Evolutionary conservation across 2,888 invertebrate species (phyloP).

Genomic region (Epistrophella euchroma): DNA sequence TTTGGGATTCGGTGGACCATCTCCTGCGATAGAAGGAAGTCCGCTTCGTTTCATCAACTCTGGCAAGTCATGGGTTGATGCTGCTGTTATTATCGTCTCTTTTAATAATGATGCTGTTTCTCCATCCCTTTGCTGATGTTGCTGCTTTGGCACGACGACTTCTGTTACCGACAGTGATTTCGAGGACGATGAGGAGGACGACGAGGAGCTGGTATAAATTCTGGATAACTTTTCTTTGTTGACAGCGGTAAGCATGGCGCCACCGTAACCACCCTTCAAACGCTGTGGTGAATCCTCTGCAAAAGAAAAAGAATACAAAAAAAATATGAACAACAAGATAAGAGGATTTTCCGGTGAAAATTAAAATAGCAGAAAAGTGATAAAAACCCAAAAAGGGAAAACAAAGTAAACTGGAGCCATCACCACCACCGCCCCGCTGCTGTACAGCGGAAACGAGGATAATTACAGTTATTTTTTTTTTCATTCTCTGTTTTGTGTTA

Average conservation of each 20-base stretch:
- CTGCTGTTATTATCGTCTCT: conserved; percentile 69
- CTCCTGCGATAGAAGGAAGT: conserved; percentile 52
- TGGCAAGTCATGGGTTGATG: conserved; percentile 63
- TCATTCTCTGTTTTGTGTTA: conserved; percentile 39
- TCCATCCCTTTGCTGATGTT: conserved; percentile 32
- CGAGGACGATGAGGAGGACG: conserved; percentile 3
- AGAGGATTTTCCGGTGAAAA: conserved; percentile 73
- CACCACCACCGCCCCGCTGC: conserved; percentile 6
- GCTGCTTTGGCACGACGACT: conserved; percentile 52
- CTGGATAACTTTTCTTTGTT: conserved; percentile 62
- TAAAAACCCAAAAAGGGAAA: conserved; percentile 55
- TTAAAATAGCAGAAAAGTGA: conserved; percentile 74
- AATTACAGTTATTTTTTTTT: conserved; percentile 63
- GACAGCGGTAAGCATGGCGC: conserved; percentile 55
- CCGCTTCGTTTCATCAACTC: conserved; percentile 67
- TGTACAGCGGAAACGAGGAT: conserved; percentile 68
- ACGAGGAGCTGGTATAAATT: conserved; percentile 44
- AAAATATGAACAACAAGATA: conserved; percentile 52
- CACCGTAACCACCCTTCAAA: conserved; percentile 60
- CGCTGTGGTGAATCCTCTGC: conserved; percentile 58
- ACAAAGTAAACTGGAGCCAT: conserved; percentile 32
- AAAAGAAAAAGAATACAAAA: conserved; percentile 32
- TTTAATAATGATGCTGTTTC: conserved; percentile 56
- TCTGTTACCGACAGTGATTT: conserved; percentile 29
- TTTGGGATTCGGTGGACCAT: conserved; percentile 63